These are phyloP conservation scores for Aegotheles bennettii DNA, from an alignment of 2,113 vertebrate genomes.

Conservation along the genomic window DNA sequence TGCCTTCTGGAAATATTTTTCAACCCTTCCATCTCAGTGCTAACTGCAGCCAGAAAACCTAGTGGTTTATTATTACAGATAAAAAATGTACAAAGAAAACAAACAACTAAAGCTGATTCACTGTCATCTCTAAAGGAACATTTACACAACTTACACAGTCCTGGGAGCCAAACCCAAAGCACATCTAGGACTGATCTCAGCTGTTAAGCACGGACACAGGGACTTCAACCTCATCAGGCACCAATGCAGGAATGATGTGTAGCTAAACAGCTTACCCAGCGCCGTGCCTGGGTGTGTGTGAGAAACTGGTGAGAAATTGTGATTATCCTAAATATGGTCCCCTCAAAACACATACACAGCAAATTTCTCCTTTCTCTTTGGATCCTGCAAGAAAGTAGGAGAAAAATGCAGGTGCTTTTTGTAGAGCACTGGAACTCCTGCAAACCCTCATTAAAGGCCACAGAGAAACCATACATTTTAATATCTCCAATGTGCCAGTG, in stretches of 20 bases:
- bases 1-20: conserved; percentile 7
- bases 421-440: neutral
- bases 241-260: neutral
- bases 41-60: neutral
- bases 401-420: conserved; percentile 3
- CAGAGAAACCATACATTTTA: conserved; percentile 29
- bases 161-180: conserved; percentile 6
- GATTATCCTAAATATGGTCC: neutral
- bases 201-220: neutral
- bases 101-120: conserved; percentile 20
- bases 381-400: neutral
- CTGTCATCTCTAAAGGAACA: neutral
- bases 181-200: neutral
- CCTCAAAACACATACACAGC: neutral
- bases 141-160: neutral
- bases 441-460: conserved; percentile 20
- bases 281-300: neutral
- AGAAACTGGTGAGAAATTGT: neutral
- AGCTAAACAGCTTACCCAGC: neutral
- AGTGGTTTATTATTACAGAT: neutral
- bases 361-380: neutral
- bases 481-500: conserved; percentile 16
- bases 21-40: neutral
- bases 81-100: conserved; percentile 8
- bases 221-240: neutral